Conservation (phyloP, 1,140 invertebrate species). For the Drosophila littoralis region DNA sequence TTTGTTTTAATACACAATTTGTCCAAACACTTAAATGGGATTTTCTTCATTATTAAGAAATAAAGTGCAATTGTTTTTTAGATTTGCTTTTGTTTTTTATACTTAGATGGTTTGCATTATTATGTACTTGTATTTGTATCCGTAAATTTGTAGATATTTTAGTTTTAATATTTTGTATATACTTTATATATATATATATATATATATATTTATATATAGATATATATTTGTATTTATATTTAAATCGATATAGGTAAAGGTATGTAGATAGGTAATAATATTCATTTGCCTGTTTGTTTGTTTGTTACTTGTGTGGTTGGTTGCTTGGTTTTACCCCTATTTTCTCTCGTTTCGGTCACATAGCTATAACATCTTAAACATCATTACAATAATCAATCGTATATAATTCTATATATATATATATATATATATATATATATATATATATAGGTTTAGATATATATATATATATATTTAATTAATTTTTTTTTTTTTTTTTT, state of each 20-base stretch:
- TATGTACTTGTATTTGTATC: constrained; percentile 72
- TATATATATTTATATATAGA: constrained; percentile 37
- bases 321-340: constrained; percentile 60
- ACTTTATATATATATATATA: constrained; percentile 62
- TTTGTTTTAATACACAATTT: constrained; percentile 82
- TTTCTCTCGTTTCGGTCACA: constrained; percentile 68
- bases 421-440: constrained; percentile 34
- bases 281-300: constrained; percentile 76
- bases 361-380: constrained; percentile 82
- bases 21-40: constrained; percentile 84
- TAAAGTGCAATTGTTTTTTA: constrained; percentile 73
- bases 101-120: constrained; percentile 56
- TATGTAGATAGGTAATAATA: constrained; percentile 82
- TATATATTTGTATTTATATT: constrained; percentile 57
- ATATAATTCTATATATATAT: constrained; percentile 44
- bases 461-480: constrained; percentile 52
- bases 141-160: constrained; percentile 82
- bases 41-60: constrained; percentile 81
- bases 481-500: constrained; percentile 19
- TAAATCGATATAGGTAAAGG: constrained; percentile 82
- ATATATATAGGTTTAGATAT: constrained; percentile 52
- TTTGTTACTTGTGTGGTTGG: constrained; percentile 73
- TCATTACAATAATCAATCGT: constrained; percentile 79
- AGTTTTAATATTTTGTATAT: constrained; percentile 73
- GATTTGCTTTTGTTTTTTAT: constrained; percentile 40